phyloP scores from a whole-genome alignment of 1,140 invertebrate genomes.

The Chrysoperla carnea region DNA sequence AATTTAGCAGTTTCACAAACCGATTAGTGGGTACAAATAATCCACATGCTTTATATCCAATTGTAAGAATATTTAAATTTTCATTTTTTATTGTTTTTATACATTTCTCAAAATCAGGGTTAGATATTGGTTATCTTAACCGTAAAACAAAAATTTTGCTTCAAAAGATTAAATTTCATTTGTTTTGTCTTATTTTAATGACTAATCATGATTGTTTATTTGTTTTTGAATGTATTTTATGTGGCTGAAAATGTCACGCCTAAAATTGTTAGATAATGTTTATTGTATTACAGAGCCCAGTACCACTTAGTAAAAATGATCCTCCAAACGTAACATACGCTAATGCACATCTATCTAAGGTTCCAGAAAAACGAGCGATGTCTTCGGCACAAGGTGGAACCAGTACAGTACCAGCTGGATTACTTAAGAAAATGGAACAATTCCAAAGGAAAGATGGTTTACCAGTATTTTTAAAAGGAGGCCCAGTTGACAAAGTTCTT shows the following conservation, averaged over 20 bases:
- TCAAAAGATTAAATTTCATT: too few species aligned
- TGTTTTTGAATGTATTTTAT: too few species aligned
- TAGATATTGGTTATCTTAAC: too few species aligned
- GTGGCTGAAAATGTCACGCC: too few species aligned
- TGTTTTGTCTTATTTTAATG: too few species aligned
- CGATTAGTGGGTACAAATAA: not conserved
- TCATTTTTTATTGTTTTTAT: too few species aligned
- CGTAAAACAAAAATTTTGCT: too few species aligned
- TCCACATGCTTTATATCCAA: not conserved
- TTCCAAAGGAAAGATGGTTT: conserved; percentile 23
- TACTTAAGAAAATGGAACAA: not conserved
- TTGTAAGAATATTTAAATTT: not conserved
- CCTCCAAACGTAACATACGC: not conserved
- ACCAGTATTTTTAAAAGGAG: conserved; percentile 26
- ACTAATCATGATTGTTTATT: too few species aligned
- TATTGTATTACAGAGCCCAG: not conserved
- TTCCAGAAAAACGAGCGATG: not conserved
- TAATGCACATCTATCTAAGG: not conserved
- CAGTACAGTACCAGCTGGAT: too few species aligned
- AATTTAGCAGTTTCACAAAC: not conserved
- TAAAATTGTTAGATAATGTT: too few species aligned
- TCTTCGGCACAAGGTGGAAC: too few species aligned
- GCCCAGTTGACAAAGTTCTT: conserved; percentile 25
- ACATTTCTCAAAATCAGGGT: too few species aligned
- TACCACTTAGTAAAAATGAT: not conserved